Evolutionary conservation across 2,888 invertebrate species (phyloP).

Genomic region (Heliconius ismenius): DNA sequence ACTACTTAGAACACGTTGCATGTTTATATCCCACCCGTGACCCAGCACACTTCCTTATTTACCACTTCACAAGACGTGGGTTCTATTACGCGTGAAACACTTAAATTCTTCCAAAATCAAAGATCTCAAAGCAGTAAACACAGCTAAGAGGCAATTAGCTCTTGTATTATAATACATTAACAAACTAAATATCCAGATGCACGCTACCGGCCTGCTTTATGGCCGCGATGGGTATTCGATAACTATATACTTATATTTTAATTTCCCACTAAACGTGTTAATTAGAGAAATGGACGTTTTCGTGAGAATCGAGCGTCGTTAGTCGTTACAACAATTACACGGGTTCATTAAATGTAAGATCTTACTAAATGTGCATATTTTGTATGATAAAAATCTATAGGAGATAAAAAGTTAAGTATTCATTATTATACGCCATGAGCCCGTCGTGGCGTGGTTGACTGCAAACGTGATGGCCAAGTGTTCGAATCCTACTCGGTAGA

Average conservation of each 20-base stretch:
- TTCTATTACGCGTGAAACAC: background rate
- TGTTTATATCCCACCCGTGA: background rate
- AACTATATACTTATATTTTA: slow-evolving; percentile 24
- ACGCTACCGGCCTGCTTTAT: slow-evolving; percentile 8
- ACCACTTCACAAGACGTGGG: background rate
- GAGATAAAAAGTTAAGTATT: background rate
- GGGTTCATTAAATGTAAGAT: slow-evolving; percentile 34
- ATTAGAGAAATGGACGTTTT: slow-evolving; percentile 27
- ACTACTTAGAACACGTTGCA: background rate
- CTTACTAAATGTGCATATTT: slow-evolving; percentile 16
- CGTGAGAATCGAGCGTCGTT: slow-evolving; percentile 27
- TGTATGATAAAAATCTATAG: slow-evolving; percentile 11
- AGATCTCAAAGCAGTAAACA: background rate
- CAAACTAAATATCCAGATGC: background rate
- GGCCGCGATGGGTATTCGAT: slow-evolving; percentile 30
- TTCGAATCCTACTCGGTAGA: no score
- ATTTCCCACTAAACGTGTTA: slow-evolving; percentile 31
- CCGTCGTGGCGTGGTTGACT: background rate
- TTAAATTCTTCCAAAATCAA: background rate
- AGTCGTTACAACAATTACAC: slow-evolving; percentile 37
- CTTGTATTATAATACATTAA: slow-evolving; percentile 15
- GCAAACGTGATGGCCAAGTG: no score
- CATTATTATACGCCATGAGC: background rate
- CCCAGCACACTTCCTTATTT: background rate
- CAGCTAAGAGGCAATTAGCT: slow-evolving; percentile 1